A percentile compares a stretch with the other conserved stretches of the same genome.
These are phyloP conservation scores for Pristionchus maxplancki DNA, from an alignment of 2,888 invertebrate species.

Conservation along the genomic window DNA sequence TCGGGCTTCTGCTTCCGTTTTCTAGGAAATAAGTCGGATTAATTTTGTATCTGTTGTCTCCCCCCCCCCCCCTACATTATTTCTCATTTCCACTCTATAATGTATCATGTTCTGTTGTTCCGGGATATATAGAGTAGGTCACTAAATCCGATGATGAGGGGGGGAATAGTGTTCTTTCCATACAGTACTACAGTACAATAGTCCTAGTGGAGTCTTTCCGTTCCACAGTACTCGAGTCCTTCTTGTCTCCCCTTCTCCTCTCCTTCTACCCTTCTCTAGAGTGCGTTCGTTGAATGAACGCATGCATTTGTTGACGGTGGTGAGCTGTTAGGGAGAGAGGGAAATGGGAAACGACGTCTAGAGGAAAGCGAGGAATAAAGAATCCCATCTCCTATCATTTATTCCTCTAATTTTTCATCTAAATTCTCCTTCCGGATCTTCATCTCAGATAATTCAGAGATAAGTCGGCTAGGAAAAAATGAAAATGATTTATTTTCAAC, in stretches of 20 bases:
- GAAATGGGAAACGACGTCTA: not conserved
- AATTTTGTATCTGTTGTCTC: not conserved
- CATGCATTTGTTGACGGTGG: constrained; percentile 14
- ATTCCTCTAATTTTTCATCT: not conserved
- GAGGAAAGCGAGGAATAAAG: not conserved
- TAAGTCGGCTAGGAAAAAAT: not conserved
- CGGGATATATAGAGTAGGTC: not conserved
- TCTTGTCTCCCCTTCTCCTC: not conserved
- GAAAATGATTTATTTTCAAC: not conserved
- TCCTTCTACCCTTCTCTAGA: not conserved
- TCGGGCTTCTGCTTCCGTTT: not conserved
- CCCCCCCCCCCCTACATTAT: not conserved
- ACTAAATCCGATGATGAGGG: not conserved
- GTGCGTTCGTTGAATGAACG: not conserved
- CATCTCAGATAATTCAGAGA: not conserved
- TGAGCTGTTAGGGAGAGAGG: not conserved
- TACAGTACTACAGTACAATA: constrained; percentile 20
- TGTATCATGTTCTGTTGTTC: not conserved
- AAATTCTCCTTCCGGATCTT: constrained; percentile 8
- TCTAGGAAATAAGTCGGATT: not conserved
- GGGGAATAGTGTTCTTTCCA: not conserved
- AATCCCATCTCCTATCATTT: not conserved
- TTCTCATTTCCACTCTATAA: not conserved
- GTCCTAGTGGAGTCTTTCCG: not conserved
- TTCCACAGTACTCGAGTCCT: not conserved